Conservation (phyloP, 1,140 invertebrate genomes). For the Micrasema longulum region DNA sequence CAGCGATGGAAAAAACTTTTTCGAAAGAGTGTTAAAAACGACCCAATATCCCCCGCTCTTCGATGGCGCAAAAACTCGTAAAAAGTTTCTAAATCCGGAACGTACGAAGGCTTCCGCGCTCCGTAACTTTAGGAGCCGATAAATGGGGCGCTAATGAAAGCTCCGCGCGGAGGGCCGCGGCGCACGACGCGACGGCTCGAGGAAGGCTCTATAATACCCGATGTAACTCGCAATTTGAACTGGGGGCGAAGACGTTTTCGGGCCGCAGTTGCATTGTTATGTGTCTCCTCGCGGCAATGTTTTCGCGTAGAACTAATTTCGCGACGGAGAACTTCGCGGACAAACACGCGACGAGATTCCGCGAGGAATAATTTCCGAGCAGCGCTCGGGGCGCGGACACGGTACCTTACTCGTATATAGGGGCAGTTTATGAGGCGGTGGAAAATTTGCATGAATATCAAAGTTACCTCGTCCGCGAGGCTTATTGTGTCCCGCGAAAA, state of each 20-base stretch:
- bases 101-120: constrained; percentile 29
- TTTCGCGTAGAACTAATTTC: constrained; percentile 24
- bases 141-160: constrained; percentile 50
- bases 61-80: constrained; percentile 9
- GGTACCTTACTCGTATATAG: background rate
- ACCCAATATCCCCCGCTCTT: constrained; percentile 10
- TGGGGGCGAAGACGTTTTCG: constrained; percentile 1
- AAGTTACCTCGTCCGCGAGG: constrained; percentile 16
- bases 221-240: constrained; percentile 11
- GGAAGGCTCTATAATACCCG: constrained; percentile 2
- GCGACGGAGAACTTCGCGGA: constrained; percentile 15
- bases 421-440: constrained; percentile 4
- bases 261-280: constrained; percentile 16
- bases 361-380: constrained; percentile 15
- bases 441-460: constrained; percentile 30
- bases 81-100: constrained; percentile 26
- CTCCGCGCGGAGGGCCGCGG: constrained; percentile 18
- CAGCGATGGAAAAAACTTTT: too few relatives aligned
- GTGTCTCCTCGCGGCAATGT: constrained; percentile 11
- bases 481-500: constrained; percentile 8
- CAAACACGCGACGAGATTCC: constrained; percentile 25
- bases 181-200: background rate
- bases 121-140: constrained; percentile 47
- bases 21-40: constrained; percentile 3
- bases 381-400: constrained; percentile 2